Evolutionary conservation across 2,113 vertebrate genomes (phyloP).

Genomic region (Eurystomus gularis): DNA sequence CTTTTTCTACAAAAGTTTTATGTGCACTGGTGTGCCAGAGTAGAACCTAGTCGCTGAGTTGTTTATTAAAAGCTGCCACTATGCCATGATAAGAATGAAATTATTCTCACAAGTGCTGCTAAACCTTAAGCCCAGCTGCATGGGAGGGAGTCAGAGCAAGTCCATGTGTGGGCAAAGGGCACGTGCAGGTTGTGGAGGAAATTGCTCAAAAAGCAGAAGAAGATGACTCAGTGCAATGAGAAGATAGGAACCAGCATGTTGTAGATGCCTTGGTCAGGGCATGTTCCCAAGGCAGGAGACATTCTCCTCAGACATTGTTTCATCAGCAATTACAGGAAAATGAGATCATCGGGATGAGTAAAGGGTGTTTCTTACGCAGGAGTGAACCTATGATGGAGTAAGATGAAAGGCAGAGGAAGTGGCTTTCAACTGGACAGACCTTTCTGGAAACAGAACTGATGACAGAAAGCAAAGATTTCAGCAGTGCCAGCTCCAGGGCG

Average conservation of each 20-base stretch:
- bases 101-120: not conserved
- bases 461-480: not conserved
- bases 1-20: not conserved
- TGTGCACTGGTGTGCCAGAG: not conserved
- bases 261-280: fast-evolving
- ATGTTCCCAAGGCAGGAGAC: not conserved
- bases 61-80: not conserved
- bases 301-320: fast-evolving
- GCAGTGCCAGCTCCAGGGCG: fast-evolving
- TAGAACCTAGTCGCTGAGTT: fast-evolving
- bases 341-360: fast-evolving
- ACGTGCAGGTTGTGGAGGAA: not conserved
- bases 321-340: not conserved
- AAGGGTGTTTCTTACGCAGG: fast-evolving
- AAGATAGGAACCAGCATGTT: not conserved
- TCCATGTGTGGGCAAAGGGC: not conserved
- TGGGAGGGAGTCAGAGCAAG: not conserved
- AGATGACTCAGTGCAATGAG: fast-evolving
- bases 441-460: not conserved
- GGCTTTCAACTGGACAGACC: fast-evolving
- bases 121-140: not conserved
- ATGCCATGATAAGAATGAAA: not conserved
- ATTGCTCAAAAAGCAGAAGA: not conserved
- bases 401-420: not conserved
- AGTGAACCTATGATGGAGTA: fast-evolving